phyloP scores from a whole-genome alignment of 2,797 vertebrate genomes.

The Eulemur mongoz region DNA sequence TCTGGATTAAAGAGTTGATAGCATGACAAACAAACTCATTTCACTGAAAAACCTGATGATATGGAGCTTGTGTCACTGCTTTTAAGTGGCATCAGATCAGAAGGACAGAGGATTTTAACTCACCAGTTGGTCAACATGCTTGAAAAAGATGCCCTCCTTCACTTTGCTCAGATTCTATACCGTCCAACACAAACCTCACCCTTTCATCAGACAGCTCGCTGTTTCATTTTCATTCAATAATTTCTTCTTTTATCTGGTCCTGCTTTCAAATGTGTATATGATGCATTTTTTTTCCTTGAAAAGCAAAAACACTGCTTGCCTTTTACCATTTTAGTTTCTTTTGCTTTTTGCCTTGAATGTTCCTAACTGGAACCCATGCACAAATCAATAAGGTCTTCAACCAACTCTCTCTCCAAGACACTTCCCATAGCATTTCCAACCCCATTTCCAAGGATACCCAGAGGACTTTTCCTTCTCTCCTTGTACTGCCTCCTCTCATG shows the following conservation, averaged over 20 bases:
- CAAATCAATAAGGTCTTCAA: not conserved
- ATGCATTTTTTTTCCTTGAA: not conserved
- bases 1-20: no score
- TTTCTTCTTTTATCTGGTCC: not conserved
- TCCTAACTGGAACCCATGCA: not conserved
- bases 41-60: not conserved
- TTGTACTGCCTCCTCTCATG: no score
- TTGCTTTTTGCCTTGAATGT: not conserved
- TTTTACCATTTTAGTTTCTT: not conserved
- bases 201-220: not conserved
- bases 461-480: not conserved
- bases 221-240: not conserved
- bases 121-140: not conserved
- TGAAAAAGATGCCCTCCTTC: not conserved
- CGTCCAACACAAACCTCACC: not conserved
- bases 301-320: not conserved
- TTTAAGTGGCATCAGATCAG: not conserved
- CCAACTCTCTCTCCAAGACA: accelerated
- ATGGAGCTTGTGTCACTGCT: not conserved
- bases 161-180: not conserved
- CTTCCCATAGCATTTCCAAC: not conserved
- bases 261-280: not conserved
- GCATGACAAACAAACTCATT: not conserved
- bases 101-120: not conserved
- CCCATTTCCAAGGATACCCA: not conserved